These are phyloP conservation scores for Halcyon badia DNA, from an alignment of 2,797 vertebrate genomes.

Conservation along the genomic window DNA sequence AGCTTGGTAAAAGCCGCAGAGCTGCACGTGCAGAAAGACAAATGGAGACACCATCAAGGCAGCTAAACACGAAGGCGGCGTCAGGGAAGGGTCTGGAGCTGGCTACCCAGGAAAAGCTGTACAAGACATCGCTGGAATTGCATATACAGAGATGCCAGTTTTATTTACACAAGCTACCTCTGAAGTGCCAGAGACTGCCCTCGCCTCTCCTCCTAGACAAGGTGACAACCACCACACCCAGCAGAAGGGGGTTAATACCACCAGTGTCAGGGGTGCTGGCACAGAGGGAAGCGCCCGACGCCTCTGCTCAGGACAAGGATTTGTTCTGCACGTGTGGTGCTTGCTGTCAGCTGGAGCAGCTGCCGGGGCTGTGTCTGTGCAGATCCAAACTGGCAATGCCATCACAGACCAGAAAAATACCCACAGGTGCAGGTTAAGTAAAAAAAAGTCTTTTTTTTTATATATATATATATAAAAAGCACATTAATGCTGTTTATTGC, in stretches of 20 bases:
- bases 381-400: background rate
- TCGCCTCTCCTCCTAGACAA: conserved; percentile 21
- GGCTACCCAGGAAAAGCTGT: background rate
- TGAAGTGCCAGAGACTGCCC: background rate
- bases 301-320: background rate
- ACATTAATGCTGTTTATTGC: conserved; percentile 53
- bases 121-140: background rate
- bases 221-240: background rate
- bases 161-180: conserved; percentile 36
- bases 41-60: background rate
- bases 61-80: background rate
- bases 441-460: background rate
- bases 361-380: background rate
- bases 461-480: conserved; percentile 28
- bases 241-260: conserved; percentile 30
- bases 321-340: background rate
- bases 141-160: background rate
- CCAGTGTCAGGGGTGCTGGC: background rate
- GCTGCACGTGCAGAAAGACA: background rate
- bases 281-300: background rate
- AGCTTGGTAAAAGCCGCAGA: background rate
- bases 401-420: background rate
- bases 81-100: background rate
- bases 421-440: background rate
- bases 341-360: background rate